These are phyloP conservation scores for Drosophila tsacasi DNA, from an alignment of 1,140 invertebrate species.

Conservation along the genomic window DNA sequence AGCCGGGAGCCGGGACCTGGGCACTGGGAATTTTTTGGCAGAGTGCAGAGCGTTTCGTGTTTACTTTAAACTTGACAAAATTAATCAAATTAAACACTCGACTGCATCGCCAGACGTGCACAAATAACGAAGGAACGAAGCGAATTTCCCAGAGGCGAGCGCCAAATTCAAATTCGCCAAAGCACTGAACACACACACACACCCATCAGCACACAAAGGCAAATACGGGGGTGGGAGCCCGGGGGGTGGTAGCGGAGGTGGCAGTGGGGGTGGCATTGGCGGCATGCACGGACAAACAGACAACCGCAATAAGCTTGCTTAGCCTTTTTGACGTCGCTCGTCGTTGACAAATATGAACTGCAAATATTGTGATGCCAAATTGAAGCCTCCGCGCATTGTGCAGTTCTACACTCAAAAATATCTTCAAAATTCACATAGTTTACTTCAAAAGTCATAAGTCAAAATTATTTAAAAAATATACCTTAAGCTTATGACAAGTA, in stretches of 20 bases:
- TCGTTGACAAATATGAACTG: constrained; percentile 77
- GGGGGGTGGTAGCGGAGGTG: neutral
- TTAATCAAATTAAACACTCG: constrained; percentile 84
- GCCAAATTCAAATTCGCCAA: constrained; percentile 73
- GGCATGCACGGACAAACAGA: constrained; percentile 61
- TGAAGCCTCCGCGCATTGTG: constrained; percentile 56
- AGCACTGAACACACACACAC: constrained; percentile 44
- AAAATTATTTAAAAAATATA: neutral
- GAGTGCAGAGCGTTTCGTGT: constrained; percentile 71
- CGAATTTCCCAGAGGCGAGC: constrained; percentile 47
- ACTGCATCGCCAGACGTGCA: constrained; percentile 81
- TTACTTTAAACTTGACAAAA: constrained; percentile 83
- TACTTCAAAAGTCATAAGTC: neutral
- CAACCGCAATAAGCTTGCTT: constrained; percentile 80
- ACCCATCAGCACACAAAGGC: constrained; percentile 26
- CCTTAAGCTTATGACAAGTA: neutral
- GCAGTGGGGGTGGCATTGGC: neutral
- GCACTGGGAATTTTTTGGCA: constrained; percentile 60
- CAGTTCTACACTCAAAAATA: neutral
- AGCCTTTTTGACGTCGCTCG: constrained; percentile 74
- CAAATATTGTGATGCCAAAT: constrained; percentile 78
- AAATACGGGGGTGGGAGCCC: constrained; percentile 8
- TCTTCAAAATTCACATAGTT: neutral
- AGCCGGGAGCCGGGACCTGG: neutral
- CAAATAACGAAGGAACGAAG: constrained; percentile 70